phyloP scores from a whole-genome alignment of 2,888 invertebrate genomes.

The Heliconius hortense region DNA sequence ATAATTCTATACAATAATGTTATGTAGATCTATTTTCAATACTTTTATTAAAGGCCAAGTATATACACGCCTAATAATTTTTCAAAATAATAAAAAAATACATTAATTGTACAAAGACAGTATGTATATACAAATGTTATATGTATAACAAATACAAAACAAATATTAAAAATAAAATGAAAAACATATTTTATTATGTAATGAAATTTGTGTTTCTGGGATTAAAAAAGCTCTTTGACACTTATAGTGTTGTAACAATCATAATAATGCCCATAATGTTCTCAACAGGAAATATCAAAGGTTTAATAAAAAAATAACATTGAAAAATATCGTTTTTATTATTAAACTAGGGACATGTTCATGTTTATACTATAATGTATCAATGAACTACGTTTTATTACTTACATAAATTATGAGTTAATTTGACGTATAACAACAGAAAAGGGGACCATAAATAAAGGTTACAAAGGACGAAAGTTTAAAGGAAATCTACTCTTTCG shows the following conservation, averaged over 20 bases:
- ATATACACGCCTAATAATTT: slow-evolving; percentile 29
- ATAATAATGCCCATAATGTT: slow-evolving; percentile 4
- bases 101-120: slow-evolving; percentile 19
- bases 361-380: neutral
- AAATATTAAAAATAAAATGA: neutral
- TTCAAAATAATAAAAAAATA: slow-evolving; percentile 22
- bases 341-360: neutral
- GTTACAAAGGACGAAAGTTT: neutral
- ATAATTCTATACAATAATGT: slow-evolving; percentile 28
- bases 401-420: neutral
- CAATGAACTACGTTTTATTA: neutral
- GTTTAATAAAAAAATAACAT: neutral
- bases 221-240: neutral
- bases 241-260: neutral
- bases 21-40: slow-evolving; percentile 19
- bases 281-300: neutral
- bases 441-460: slow-evolving; percentile 17
- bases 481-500: slow-evolving; percentile 51
- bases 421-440: slow-evolving; percentile 20
- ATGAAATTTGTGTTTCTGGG: neutral
- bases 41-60: slow-evolving; percentile 22
- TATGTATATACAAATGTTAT: neutral
- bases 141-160: slow-evolving; percentile 13
- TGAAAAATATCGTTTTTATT: neutral
- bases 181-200: neutral